A percentile compares a stretch with the other conserved stretches of the same genome.
Evolutionary conservation across 1,140 invertebrate species (phyloP).

Genomic region (Oedothorax gibbosus): DNA sequence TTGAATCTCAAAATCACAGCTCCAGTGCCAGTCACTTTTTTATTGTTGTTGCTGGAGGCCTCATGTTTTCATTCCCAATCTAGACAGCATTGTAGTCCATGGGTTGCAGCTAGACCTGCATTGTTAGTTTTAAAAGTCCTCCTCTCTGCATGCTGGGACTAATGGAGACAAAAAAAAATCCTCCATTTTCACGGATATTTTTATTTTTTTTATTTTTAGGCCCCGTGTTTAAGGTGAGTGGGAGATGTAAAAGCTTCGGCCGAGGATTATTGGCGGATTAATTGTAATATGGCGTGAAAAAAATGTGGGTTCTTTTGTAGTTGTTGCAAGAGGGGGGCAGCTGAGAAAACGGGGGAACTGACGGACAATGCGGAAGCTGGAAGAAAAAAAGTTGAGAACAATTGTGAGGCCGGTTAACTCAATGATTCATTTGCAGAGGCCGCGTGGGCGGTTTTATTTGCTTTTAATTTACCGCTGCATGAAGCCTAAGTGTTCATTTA

Average conservation of each 20-base stretch:
- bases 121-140: slow-evolving; percentile 4
- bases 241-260: slow-evolving; percentile 15
- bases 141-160: background rate
- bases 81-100: slow-evolving; percentile 3
- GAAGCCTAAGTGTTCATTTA: no score
- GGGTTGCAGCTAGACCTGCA: slow-evolving; percentile 12
- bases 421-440: no score
- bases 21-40: slow-evolving; percentile 16
- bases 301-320: slow-evolving; percentile 17
- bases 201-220: background rate
- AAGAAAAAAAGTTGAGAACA: background rate
- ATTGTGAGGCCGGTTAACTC: background rate
- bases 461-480: no score
- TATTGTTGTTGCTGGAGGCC: background rate
- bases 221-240: slow-evolving; percentile 11
- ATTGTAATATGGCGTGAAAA: slow-evolving; percentile 55
- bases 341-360: slow-evolving; percentile 34
- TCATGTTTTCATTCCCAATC: slow-evolving; percentile 25
- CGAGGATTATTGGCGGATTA: slow-evolving; percentile 46
- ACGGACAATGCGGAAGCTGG: background rate
- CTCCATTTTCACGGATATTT: no score
- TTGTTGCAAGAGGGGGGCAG: background rate
- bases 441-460: no score
- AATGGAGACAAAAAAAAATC: background rate
- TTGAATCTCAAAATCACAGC: slow-evolving; percentile 49